Conservation (phyloP, 2,113 vertebrate genomes). For the Petrocephalus zakoni region DNA sequence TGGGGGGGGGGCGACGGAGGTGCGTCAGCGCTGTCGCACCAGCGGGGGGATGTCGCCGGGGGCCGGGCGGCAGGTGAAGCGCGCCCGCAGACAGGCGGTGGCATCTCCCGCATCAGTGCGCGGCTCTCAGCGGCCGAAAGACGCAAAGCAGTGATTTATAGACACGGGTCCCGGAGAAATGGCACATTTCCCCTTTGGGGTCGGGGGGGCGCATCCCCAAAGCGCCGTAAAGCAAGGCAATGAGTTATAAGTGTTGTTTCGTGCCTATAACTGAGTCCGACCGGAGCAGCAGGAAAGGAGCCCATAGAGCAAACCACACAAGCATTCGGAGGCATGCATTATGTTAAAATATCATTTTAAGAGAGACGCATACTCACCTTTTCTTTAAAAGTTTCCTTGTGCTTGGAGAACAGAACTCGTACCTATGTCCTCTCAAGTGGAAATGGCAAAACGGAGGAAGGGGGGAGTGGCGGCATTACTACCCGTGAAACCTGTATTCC, state of each 20-base stretch:
- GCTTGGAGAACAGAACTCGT: background rate
- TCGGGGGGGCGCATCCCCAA: background rate
- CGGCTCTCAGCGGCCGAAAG: no score
- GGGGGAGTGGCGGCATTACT: no score
- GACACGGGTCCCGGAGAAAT: background rate
- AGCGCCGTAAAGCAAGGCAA: background rate
- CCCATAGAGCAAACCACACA: background rate
- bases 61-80: slow-evolving; percentile 9
- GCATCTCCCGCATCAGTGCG: background rate
- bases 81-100: background rate
- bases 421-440: background rate
- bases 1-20: background rate
- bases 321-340: background rate
- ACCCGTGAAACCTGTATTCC: no score
- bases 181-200: background rate
- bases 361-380: background rate
- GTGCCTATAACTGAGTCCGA: background rate
- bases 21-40: slow-evolving; percentile 35
- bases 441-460: no score
- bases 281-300: no score
- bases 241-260: background rate
- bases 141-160: background rate
- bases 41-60: slow-evolving; percentile 23
- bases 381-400: background rate
- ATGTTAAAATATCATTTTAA: background rate